These are phyloP conservation scores for Xenopus tropicalis DNA, from an alignment of 2,113 vertebrate species.

Conservation along the genomic window DNA sequence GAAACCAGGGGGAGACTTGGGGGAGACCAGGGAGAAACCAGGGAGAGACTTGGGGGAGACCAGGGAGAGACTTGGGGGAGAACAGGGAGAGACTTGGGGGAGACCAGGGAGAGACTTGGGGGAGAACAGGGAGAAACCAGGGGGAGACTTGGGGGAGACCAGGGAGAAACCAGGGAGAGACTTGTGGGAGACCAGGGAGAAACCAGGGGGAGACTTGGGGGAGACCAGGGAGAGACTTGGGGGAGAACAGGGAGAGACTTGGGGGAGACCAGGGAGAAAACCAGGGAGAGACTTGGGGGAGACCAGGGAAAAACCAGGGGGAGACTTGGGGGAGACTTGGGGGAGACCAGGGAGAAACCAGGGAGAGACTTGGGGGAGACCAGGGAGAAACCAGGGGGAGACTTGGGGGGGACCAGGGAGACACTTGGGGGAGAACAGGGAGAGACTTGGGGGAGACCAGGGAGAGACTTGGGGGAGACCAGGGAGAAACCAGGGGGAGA, in stretches of 20 bases:
- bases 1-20: constrained; percentile 15
- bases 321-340: not conserved
- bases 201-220: constrained; percentile 4
- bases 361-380: not conserved
- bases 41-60: too few species aligned
- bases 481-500: constrained; percentile 13
- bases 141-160: not conserved
- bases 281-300: constrained; percentile 1
- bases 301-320: too few species aligned
- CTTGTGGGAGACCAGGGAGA: not conserved
- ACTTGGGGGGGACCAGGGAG: not conserved
- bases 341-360: too few species aligned
- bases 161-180: constrained; percentile 19
- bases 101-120: constrained; percentile 14
- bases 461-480: too few species aligned
- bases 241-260: constrained; percentile 14
- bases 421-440: constrained; percentile 14
- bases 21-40: too few species aligned
- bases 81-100: too few species aligned
- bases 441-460: not conserved
- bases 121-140: constrained; percentile 2
- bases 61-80: constrained; percentile 1
- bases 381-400: constrained; percentile 16
- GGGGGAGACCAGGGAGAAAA: not conserved
- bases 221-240: too few species aligned